Percentiles rank a stretch among this genome's conserved stretches.
Conservation (phyloP, 2,113 vertebrate species). For the Saguinus imperator region DNA sequence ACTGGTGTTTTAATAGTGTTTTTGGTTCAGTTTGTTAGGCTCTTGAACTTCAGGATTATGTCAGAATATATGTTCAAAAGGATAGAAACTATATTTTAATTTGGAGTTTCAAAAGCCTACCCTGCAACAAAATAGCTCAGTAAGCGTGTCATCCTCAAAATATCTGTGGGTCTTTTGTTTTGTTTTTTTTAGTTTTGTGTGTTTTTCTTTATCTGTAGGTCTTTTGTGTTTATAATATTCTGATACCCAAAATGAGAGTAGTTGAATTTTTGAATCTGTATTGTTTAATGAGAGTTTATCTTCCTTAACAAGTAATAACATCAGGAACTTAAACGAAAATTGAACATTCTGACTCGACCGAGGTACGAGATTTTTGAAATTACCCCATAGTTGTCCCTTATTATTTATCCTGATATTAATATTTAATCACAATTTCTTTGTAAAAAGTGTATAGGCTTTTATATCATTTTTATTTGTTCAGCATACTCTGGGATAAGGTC, state of each 20-base stretch:
- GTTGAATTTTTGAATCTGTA: background rate
- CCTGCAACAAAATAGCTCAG: background rate
- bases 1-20: background rate
- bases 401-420: background rate
- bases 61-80: background rate
- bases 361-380: slow-evolving; percentile 85
- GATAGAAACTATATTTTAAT: background rate
- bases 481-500: background rate
- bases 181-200: too few species aligned
- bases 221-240: background rate
- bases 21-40: background rate
- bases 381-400: background rate
- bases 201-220: background rate
- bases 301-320: slow-evolving; percentile 90
- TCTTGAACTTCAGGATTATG: background rate
- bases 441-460: background rate
- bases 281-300: background rate
- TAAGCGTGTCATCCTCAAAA: background rate
- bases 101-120: background rate
- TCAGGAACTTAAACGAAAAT: slow-evolving; percentile 92
- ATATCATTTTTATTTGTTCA: background rate
- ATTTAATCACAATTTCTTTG: background rate
- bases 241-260: background rate
- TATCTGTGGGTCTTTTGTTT: background rate
- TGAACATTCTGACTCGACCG: slow-evolving; percentile 91